Evolutionary conservation across 2,888 invertebrate species (phyloP).

Genomic region (Hypsopygia costalis): DNA sequence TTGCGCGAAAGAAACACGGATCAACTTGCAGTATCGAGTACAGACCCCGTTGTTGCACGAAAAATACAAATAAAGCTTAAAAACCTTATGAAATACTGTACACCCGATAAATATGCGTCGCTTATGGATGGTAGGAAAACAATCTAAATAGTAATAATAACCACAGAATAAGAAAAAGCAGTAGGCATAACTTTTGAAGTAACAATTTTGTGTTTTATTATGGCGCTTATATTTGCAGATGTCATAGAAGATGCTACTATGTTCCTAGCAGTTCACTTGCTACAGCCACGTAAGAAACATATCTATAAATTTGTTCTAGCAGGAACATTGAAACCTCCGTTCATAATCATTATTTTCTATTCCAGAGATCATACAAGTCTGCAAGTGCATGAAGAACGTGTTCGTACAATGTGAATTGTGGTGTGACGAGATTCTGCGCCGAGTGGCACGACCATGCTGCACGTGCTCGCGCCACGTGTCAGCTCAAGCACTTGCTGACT

Average conservation of each 20-base stretch:
- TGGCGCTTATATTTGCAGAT: constrained; percentile 36
- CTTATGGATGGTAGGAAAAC: constrained; percentile 48
- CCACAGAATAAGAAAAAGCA: not conserved
- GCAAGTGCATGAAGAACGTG: constrained; percentile 69
- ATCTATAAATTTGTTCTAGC: no score
- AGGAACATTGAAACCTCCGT: no score
- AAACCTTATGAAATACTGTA: constrained; percentile 38
- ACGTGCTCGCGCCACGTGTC: constrained; percentile 57
- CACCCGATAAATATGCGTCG: constrained; percentile 32
- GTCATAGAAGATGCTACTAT: constrained; percentile 54
- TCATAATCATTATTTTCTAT: constrained; percentile 3
- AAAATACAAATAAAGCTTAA: constrained; percentile 62
- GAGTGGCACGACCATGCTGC: constrained; percentile 53
- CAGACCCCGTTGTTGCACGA: constrained; percentile 57
- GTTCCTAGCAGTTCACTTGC: constrained; percentile 54
- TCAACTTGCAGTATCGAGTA: constrained; percentile 38
- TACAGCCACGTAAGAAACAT: constrained; percentile 53
- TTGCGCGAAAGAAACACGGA: constrained; percentile 52
- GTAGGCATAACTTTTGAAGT: no score
- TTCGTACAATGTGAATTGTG: constrained; percentile 69
- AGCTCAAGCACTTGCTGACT: constrained; percentile 39
- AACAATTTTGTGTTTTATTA: no score
- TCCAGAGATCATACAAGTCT: constrained; percentile 55
- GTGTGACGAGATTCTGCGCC: constrained; percentile 63
- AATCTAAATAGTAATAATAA: no score